These are phyloP conservation scores for Alviniconcha strummeri DNA, from an alignment of 2,888 invertebrate genomes.

Conservation along the genomic window DNA sequence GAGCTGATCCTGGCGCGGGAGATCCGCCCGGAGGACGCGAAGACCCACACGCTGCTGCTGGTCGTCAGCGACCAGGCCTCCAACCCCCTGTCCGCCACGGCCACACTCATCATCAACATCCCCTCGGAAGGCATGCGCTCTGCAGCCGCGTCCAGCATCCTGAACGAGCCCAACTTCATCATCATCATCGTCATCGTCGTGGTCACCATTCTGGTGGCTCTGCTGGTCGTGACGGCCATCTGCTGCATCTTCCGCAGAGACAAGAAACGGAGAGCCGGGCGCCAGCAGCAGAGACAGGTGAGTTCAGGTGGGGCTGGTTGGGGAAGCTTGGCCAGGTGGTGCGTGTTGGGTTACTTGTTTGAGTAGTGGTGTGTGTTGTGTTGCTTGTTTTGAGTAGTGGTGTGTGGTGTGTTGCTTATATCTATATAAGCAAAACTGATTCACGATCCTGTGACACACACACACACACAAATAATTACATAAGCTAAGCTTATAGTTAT, in stretches of 20 bases:
- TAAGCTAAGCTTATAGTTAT: too few species aligned
- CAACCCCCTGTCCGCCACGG: constrained; percentile 9
- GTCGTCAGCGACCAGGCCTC: constrained; percentile 54
- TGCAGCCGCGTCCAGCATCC: constrained; percentile 13
- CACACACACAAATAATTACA: too few species aligned
- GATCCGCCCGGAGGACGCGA: constrained; percentile 55
- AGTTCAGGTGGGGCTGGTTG: not conserved
- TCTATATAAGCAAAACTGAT: too few species aligned
- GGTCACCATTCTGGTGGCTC: constrained; percentile 57
- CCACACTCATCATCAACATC: constrained; percentile 29
- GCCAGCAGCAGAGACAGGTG: constrained; percentile 37
- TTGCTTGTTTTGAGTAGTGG: not conserved
- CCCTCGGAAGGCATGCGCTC: constrained; percentile 37
- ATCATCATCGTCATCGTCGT: constrained; percentile 58
- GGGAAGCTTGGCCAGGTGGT: not conserved
- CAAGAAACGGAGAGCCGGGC: constrained; percentile 40
- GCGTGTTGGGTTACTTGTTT: not conserved
- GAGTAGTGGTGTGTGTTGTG: not conserved
- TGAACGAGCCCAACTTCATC: constrained; percentile 47
- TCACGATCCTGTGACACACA: too few species aligned
- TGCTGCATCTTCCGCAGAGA: constrained; percentile 54
- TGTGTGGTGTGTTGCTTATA: not conserved
- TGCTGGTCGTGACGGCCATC: constrained; percentile 58
- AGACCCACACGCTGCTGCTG: constrained; percentile 53
- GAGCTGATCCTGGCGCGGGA: constrained; percentile 64